phyloP scores from a whole-genome alignment of 2,888 invertebrate genomes.

The Latheticus oryzae region DNA sequence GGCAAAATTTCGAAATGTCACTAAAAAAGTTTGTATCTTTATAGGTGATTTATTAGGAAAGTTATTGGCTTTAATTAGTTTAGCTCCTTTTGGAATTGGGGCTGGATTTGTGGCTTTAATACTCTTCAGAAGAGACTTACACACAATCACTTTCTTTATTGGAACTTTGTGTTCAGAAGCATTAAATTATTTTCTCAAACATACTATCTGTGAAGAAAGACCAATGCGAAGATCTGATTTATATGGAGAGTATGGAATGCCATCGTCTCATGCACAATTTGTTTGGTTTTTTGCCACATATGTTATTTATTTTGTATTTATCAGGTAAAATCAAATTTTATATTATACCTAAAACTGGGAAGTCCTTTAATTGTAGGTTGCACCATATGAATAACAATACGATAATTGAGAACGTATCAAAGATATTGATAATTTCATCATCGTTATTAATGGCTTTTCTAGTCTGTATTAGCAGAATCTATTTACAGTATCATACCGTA shows the following conservation, averaged over 20 bases:
- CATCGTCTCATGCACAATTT: constrained; percentile 91
- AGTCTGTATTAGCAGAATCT: constrained; percentile 80
- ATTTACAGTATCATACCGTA: constrained; percentile 87
- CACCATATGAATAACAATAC: constrained; percentile 86
- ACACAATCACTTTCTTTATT: constrained; percentile 90
- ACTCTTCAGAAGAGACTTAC: constrained; percentile 88
- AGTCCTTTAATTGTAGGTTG: constrained; percentile 74
- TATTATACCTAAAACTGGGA: not conserved
- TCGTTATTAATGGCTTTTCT: constrained; percentile 71
- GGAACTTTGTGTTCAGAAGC: constrained; percentile 83
- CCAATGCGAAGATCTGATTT: constrained; percentile 77
- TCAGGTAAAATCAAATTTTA: constrained; percentile 77
- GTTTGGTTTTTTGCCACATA: constrained; percentile 92
- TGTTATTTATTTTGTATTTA: constrained; percentile 84
- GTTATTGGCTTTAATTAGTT: constrained; percentile 83
- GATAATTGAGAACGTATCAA: constrained; percentile 80
- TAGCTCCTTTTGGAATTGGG: constrained; percentile 85
- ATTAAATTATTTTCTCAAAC: constrained; percentile 83
- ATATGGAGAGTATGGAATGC: constrained; percentile 89
- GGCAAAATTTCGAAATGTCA: constrained; percentile 13
- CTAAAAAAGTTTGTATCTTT: constrained; percentile 57
- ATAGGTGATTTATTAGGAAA: constrained; percentile 87
- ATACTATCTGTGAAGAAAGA: constrained; percentile 82
- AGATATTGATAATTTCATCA: constrained; percentile 73
- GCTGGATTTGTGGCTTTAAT: constrained; percentile 87